Evolutionary conservation across 2,888 invertebrate genomes (phyloP).

Genomic region (Neoaliturus tenellus): DNA sequence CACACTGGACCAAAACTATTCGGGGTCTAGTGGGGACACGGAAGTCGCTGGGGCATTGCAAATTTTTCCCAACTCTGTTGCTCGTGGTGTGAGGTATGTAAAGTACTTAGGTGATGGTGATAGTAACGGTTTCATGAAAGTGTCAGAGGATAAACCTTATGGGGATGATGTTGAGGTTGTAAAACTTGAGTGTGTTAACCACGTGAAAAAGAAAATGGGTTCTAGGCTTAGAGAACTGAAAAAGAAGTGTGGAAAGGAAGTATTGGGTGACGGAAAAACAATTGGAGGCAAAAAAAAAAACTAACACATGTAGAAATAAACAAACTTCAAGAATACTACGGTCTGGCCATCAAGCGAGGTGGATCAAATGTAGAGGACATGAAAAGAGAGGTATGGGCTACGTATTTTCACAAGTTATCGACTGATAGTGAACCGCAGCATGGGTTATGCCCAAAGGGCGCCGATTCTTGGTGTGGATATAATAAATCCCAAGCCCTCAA

Average conservation of each 20-base stretch:
- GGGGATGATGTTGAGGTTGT: not conserved
- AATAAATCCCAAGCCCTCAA: conserved; percentile 53
- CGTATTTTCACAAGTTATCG: conserved; percentile 63
- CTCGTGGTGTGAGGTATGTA: not conserved
- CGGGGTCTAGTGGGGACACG: conserved; percentile 35
- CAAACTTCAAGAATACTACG: conserved; percentile 65
- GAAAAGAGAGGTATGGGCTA: conserved; percentile 67
- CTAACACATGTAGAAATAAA: conserved; percentile 65
- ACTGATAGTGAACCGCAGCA: conserved; percentile 62
- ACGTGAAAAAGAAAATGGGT: conserved; percentile 46
- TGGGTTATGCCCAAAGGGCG: conserved; percentile 61
- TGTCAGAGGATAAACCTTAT: not conserved
- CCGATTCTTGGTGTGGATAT: conserved; percentile 65
- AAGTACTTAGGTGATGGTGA: conserved; percentile 40
- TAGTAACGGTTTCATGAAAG: conserved; percentile 42
- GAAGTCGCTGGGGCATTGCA: conserved; percentile 13
- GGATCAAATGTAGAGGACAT: conserved; percentile 62
- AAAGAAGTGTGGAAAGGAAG: conserved; percentile 17
- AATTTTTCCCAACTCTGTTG: conserved; percentile 13
- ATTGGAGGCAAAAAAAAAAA: conserved; percentile 63
- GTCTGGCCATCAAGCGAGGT: conserved; percentile 65
- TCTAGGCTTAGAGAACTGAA: conserved; percentile 46
- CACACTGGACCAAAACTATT: not conserved
- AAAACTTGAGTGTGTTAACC: conserved; percentile 34
- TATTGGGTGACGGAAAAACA: conserved; percentile 53